Evolutionary conservation across 2,888 invertebrate species (phyloP).

Genomic region (Agapostemon virescens): DNA sequence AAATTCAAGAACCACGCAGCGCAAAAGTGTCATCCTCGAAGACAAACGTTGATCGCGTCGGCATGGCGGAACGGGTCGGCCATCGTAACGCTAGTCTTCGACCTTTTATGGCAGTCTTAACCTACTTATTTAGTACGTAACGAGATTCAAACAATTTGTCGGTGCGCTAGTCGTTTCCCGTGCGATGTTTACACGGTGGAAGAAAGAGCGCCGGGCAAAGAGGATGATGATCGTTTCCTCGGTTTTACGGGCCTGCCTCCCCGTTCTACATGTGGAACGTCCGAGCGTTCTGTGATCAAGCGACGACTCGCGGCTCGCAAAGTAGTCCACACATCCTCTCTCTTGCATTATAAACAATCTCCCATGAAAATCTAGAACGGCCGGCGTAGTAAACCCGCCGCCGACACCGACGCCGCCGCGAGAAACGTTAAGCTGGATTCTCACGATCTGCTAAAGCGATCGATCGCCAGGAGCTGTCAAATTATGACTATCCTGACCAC

Average conservation of each 20-base stretch:
- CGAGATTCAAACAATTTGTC: conserved; percentile 40
- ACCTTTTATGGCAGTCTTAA: conserved; percentile 46
- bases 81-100: conserved; percentile 15
- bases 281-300: conserved; percentile 48
- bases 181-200: conserved; percentile 25
- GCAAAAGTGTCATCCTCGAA: background rate
- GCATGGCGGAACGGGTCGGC: background rate
- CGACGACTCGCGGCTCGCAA: conserved; percentile 59
- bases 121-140: conserved; percentile 35
- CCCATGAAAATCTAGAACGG: conserved; percentile 76
- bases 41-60: background rate
- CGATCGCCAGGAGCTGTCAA: background rate
- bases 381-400: conserved; percentile 68
- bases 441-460: conserved; percentile 1
- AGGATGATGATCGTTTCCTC: conserved; percentile 31
- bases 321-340: conserved; percentile 76
- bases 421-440: conserved; percentile 16
- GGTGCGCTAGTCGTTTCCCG: conserved; percentile 18
- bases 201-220: background rate
- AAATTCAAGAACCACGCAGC: background rate
- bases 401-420: conserved; percentile 21
- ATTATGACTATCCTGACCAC: background rate
- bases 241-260: conserved; percentile 39
- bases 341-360: conserved; percentile 77
- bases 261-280: conserved; percentile 57